These are phyloP conservation scores for Protonemura montana DNA, from an alignment of 2,888 invertebrate genomes.

Conservation along the genomic window DNA sequence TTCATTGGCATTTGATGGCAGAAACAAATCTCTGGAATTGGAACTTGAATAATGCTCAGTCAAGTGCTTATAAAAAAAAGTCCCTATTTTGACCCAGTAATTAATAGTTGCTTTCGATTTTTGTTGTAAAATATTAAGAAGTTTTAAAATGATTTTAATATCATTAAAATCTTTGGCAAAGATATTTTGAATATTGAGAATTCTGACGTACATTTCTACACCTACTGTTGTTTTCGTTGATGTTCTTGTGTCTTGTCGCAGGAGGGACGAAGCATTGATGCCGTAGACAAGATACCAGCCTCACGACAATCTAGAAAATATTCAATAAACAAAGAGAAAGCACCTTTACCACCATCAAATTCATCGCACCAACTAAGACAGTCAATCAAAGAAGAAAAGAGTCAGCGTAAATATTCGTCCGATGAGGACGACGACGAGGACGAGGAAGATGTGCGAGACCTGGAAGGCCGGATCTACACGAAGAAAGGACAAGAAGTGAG, in stretches of 20 bases:
- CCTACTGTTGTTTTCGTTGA: neutral
- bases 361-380: constrained; percentile 38
- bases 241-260: neutral
- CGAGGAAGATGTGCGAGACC: constrained; percentile 77
- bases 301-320: constrained; percentile 52
- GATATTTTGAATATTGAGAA: too few species aligned
- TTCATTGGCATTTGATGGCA: too few species aligned
- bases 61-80: too few species aligned
- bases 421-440: constrained; percentile 70
- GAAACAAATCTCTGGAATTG: too few species aligned
- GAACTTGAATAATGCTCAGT: too few species aligned
- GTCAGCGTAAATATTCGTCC: constrained; percentile 60
- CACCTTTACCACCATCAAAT: constrained; percentile 32
- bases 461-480: constrained; percentile 82
- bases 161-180: too few species aligned
- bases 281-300: constrained; percentile 54
- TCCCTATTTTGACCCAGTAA: too few species aligned
- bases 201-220: neutral
- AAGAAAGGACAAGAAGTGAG: constrained; percentile 77
- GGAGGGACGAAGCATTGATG: constrained; percentile 43
- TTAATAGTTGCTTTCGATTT: too few species aligned
- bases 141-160: too few species aligned
- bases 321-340: constrained; percentile 39
- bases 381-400: constrained; percentile 52
- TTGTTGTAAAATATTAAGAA: too few species aligned